Evolutionary conservation across 92 coral and sea anemone genomes (phyloP), one percentile per base, ranked within the genome.

Genomic region (Palythoa grandis): DNA sequence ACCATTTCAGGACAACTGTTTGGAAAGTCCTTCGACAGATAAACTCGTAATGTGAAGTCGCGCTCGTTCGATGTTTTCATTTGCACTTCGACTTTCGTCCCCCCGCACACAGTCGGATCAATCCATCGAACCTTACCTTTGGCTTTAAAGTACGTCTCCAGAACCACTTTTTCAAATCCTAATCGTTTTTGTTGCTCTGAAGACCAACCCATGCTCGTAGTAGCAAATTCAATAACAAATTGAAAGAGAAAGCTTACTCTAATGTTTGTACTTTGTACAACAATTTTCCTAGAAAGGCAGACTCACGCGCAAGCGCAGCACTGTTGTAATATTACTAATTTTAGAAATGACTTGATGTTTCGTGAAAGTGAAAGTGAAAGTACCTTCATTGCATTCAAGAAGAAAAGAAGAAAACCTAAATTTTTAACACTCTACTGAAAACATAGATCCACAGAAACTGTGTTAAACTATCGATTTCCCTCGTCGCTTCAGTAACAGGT

Each of bases 181-280:
- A 93, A 90, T 20, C 96, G 89, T 23, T 73, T 39, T 47, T 72
- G 89, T 83, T 95, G 98, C 11, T 8, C 65, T 17, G 29, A 52
- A 35, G 90, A 79, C 98, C 98, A 95, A 79, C 93, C 83, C 98
- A 95, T 95, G 37, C 13, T 76, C n/a, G 74, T 29, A 29, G 35
- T 23, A 37, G 53, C 53, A 17, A 39, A 38, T 39, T 2, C 25
- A 19, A 15, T 1, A n/a, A 48, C 24, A 40, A 14, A 20, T n/a
- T 50, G 9, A 10, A 23, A 11, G 6, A n/a, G 4, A 11, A 72
- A 3, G 12, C 3, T 22, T 68, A n/a, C 12, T 10, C 12, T 72
- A 5, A 39, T 19, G 76, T 10, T 38, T 2, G 17, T 47, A 14
- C 20, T 10, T 38, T 2, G 17, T 47, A 14, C 20, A 40, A 7